Conservation (phyloP, 2,797 vertebrate species). For the Galagoides demidoff region DNA sequence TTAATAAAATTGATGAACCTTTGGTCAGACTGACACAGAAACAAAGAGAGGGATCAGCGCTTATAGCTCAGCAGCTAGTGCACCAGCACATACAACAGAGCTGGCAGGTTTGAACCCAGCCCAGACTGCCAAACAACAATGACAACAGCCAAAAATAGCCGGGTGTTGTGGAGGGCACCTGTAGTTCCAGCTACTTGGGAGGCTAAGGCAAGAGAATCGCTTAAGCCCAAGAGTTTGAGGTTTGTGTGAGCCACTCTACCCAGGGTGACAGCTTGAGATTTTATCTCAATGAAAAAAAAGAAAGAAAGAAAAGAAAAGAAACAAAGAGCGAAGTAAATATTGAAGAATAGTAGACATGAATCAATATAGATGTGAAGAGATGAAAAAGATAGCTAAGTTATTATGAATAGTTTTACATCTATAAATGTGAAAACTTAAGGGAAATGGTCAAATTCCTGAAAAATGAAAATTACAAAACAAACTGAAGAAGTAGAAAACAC, state of each 20-base stretch:
- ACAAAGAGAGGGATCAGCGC: neutral
- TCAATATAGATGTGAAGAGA: neutral
- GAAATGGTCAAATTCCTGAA: neutral
- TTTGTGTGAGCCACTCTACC: no score
- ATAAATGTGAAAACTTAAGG: neutral
- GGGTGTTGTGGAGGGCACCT: no score
- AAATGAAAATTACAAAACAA: slow-evolving; percentile 32
- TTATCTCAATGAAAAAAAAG: no score
- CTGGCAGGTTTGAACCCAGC: no score
- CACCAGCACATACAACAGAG: no score
- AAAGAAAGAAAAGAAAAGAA: neutral
- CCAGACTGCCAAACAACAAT: no score
- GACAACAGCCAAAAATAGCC: no score
- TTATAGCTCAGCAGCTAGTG: no score
- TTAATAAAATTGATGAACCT: neutral
- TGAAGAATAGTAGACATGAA: neutral
- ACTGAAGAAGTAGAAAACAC: neutral
- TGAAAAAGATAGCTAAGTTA: neutral
- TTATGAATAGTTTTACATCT: neutral
- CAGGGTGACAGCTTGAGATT: no score
- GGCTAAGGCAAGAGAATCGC: no score
- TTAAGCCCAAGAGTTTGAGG: no score
- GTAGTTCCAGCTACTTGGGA: no score
- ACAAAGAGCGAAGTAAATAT: neutral
- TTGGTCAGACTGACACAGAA: neutral